Conservation (phyloP, 2,113 vertebrate genomes). For the Lepisosteus oculatus region DNA sequence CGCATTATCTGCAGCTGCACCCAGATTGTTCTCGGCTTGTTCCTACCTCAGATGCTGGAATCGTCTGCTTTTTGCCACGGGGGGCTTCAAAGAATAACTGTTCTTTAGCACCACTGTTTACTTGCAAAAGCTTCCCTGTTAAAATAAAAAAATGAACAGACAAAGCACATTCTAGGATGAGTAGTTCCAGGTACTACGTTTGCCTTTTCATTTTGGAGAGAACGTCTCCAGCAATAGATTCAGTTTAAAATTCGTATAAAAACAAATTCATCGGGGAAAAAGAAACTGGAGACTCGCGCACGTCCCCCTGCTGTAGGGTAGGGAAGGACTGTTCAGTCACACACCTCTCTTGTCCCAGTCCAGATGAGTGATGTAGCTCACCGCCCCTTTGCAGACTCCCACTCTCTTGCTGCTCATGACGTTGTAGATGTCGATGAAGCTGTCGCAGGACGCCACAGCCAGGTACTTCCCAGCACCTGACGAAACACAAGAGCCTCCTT, state of each 20-base stretch:
- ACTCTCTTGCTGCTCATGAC: conserved; percentile 96
- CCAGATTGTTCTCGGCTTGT: conserved; percentile 16
- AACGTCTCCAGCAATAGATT: too few species aligned
- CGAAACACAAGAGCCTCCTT: conserved; percentile 25
- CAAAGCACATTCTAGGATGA: neutral
- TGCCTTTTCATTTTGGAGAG: too few species aligned
- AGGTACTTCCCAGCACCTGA: conserved; percentile 91
- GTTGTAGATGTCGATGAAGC: conserved; percentile 94
- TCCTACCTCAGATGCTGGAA: conserved; percentile 83
- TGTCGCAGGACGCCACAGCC: conserved; percentile 91
- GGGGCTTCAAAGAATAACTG: conserved; percentile 97
- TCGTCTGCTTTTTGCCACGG: conserved; percentile 88
- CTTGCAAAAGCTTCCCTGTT: conserved; percentile 91
- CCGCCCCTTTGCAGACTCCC: conserved; percentile 90
- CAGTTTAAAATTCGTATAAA: too few species aligned
- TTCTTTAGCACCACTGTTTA: conserved; percentile 95
- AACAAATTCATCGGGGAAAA: too few species aligned
- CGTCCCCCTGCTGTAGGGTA: neutral
- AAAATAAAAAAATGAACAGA: neutral
- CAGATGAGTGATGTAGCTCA: conserved; percentile 90
- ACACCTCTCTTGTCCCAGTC: conserved; percentile 94
- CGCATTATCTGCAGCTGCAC: conserved; percentile 6
- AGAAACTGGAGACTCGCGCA: too few species aligned
- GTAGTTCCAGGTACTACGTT: too few species aligned
- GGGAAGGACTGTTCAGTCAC: neutral